These are phyloP conservation scores for Nothoprocta pentlandii DNA, from an alignment of 2,113 vertebrate species.

Conservation along the genomic window DNA sequence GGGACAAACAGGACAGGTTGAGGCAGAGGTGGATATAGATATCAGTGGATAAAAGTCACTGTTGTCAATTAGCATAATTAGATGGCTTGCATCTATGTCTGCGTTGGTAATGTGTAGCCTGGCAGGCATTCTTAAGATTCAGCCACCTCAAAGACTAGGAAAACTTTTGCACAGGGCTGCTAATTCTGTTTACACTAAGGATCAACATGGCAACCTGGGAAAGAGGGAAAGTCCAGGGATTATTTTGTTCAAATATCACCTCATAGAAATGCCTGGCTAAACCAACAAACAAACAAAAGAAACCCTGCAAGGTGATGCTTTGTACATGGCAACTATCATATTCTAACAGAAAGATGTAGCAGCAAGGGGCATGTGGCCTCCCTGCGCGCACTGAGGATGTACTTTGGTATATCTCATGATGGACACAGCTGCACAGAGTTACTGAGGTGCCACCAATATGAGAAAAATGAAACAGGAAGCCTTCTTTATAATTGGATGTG, in stretches of 20 bases:
- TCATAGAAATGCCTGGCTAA: not conserved
- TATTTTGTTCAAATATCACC: not conserved
- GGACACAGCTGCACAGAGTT: not conserved
- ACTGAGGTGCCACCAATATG: slow-evolving; percentile 10
- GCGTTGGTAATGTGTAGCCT: not conserved
- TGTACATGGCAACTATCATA: not conserved
- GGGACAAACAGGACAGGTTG: not conserved
- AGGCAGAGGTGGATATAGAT: not conserved
- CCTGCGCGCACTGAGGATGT: not conserved
- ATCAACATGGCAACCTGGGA: not conserved
- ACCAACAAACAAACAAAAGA: not conserved
- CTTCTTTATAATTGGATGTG: slow-evolving; percentile 21
- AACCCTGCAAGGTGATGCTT: not conserved
- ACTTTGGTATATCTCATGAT: not conserved
- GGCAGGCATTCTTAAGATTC: not conserved
- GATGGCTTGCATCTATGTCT: not conserved
- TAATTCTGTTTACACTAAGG: not conserved
- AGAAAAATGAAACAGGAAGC: slow-evolving; percentile 39
- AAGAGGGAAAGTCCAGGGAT: not conserved
- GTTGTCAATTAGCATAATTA: not conserved
- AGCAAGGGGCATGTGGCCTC: not conserved
- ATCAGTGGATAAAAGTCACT: not conserved
- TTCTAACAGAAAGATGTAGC: not conserved
- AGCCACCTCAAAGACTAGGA: not conserved
- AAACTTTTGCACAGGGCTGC: not conserved